A percentile compares a stretch with the other conserved stretches of the same genome.
These are phyloP conservation scores for Suncus etruscus DNA, from an alignment of 2,113 vertebrate genomes.

Conservation along the genomic window DNA sequence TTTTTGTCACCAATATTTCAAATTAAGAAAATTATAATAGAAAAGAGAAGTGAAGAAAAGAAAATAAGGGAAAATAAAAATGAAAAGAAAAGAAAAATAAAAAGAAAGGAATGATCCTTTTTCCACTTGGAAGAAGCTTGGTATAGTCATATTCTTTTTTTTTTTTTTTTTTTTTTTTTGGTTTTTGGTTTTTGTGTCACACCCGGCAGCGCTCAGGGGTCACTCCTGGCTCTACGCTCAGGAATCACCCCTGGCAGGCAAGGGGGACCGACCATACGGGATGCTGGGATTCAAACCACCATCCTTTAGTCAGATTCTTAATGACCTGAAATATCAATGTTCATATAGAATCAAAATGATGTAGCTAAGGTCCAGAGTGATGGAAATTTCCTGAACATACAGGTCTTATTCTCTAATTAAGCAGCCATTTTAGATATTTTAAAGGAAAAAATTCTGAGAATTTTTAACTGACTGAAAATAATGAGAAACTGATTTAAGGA, in stretches of 20 bases:
- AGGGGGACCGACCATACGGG: too few relatives aligned
- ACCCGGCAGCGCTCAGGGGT: too few relatives aligned
- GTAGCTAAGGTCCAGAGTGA: not conserved
- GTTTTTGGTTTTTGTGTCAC: too few relatives aligned
- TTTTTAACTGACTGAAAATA: not conserved
- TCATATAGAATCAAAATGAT: not conserved
- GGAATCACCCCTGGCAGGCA: too few relatives aligned
- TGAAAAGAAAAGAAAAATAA: too few relatives aligned
- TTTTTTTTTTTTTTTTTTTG: too few relatives aligned
- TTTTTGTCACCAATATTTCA: not conserved
- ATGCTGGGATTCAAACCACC: too few relatives aligned
- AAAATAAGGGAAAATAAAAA: too few relatives aligned
- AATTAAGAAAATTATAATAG: not conserved
- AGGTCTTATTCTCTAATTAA: not conserved
- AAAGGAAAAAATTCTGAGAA: not conserved
- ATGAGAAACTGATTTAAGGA: not conserved
- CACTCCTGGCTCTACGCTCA: too few relatives aligned
- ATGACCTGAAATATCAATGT: too few relatives aligned
- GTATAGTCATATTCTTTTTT: not conserved
- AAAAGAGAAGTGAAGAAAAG: too few relatives aligned
- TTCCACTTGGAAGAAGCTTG: not conserved
- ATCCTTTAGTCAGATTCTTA: too few relatives aligned
- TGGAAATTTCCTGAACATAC: not conserved
- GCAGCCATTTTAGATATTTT: not conserved
- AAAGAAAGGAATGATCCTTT: not conserved